phyloP scores from a whole-genome alignment of 2,888 invertebrate genomes.

The Byasa hedistus region DNA sequence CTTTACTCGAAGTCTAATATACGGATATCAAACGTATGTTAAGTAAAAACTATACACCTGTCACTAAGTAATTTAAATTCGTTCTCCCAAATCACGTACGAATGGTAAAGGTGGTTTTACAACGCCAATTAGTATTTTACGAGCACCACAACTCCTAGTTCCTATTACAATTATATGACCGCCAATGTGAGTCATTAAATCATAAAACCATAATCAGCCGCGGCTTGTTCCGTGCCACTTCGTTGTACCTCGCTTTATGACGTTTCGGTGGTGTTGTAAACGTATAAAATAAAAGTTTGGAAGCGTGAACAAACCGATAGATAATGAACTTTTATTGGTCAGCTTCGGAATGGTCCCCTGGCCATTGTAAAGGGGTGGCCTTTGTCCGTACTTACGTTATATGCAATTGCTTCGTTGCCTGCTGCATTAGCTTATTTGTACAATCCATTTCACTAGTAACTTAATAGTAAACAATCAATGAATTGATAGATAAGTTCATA shows the following conservation, averaged over 20 bases:
- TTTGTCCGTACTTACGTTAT: slow-evolving; percentile 39
- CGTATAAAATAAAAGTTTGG: slow-evolving; percentile 77
- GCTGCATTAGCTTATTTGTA: slow-evolving; percentile 22
- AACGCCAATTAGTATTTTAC: slow-evolving; percentile 30
- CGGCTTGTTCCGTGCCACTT: slow-evolving; percentile 29
- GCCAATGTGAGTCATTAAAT: slow-evolving; percentile 27
- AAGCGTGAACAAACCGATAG: slow-evolving; percentile 75
- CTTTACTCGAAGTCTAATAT: too few relatives aligned
- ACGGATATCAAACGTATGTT: not conserved
- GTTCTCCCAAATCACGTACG: not conserved
- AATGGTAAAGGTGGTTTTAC: slow-evolving; percentile 6
- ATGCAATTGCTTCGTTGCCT: slow-evolving; percentile 41
- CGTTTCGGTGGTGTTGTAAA: slow-evolving; percentile 58
- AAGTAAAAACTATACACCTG: not conserved
- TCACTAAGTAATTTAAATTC: not conserved
- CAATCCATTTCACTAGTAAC: not conserved
- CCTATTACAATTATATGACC: slow-evolving; percentile 26
- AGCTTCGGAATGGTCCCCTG: slow-evolving; percentile 74
- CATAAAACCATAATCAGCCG: slow-evolving; percentile 30
- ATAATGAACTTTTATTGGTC: slow-evolving; percentile 81
- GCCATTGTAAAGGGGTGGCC: slow-evolving; percentile 61
- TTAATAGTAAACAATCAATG: not conserved
- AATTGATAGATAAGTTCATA: not conserved
- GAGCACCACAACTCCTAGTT: slow-evolving; percentile 9
- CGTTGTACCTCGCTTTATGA: slow-evolving; percentile 55